Evolutionary conservation across 2,797 vertebrate genomes (phyloP).

Genomic region (Danio tinwini): DNA sequence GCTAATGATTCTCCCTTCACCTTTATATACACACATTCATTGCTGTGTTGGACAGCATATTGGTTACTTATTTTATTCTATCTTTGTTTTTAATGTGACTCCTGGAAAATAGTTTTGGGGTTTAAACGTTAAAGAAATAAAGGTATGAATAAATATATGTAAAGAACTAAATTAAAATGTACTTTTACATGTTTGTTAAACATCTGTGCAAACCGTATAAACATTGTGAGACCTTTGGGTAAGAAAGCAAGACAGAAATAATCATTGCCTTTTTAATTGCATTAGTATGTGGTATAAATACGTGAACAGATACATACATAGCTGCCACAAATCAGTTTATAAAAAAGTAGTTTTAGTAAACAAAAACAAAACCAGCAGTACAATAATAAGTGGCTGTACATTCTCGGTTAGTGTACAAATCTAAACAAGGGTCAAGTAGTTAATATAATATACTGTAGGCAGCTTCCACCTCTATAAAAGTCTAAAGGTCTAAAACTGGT

Average conservation of each 20-base stretch:
- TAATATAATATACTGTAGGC: conserved; percentile 28
- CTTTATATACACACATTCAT: background rate
- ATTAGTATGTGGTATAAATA: conserved; percentile 11
- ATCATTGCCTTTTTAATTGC: conserved; percentile 7
- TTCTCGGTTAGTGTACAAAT: conserved; percentile 46
- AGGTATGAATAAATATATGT: too few relatives aligned
- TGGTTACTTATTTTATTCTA: background rate
- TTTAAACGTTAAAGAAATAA: too few relatives aligned
- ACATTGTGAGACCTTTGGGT: background rate
- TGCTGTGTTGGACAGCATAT: background rate
- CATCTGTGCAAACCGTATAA: too few relatives aligned
- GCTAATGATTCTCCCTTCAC: too few relatives aligned
- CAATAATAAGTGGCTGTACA: conserved; percentile 51
- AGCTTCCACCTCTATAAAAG: conserved; percentile 20
- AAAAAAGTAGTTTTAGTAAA: background rate
- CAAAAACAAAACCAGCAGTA: background rate
- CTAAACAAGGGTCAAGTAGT: conserved; percentile 33
- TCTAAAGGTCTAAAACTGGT: conserved; percentile 15
- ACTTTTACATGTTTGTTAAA: too few relatives aligned
- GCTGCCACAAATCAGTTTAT: conserved; percentile 4
- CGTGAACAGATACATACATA: conserved; percentile 13
- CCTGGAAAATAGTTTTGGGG: too few relatives aligned
- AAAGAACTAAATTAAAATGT: too few relatives aligned
- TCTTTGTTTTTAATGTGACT: too few relatives aligned
- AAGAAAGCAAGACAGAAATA: conserved; percentile 16